phyloP scores from a whole-genome alignment of 2,797 vertebrate genomes.

The Sebastolobus altivelis region DNA sequence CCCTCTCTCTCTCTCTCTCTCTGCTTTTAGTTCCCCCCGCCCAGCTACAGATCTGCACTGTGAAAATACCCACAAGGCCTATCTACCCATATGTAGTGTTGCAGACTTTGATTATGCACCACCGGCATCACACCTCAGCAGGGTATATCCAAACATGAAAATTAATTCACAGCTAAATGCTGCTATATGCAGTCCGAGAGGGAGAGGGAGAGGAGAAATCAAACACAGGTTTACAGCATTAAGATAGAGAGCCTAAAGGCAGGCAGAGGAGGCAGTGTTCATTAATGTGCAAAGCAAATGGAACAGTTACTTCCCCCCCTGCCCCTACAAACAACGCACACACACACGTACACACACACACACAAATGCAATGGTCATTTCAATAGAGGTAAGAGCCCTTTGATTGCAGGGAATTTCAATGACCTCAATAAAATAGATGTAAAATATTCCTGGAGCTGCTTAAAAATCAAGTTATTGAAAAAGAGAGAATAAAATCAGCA shows the following conservation, averaged over 20 bases:
- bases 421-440: constrained; percentile 61
- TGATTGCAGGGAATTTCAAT: constrained; percentile 62
- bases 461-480: constrained; percentile 71
- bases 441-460: constrained; percentile 70
- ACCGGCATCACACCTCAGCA: constrained; percentile 84
- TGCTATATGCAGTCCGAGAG: constrained; percentile 82
- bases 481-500: constrained; percentile 72
- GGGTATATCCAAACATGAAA: constrained; percentile 87
- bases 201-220: constrained; percentile 70
- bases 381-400: constrained; percentile 31
- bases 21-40: constrained; percentile 46
- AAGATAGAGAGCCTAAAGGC: constrained; percentile 77
- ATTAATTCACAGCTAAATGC: constrained; percentile 87
- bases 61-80: constrained; percentile 83
- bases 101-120: constrained; percentile 83
- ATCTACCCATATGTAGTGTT: constrained; percentile 80
- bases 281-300: constrained; percentile 80
- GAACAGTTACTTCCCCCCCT: constrained; percentile 48
- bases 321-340: constrained; percentile 25
- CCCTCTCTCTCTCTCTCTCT: constrained; percentile 15
- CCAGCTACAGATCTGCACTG: constrained; percentile 62
- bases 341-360: background rate
- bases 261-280: constrained; percentile 67
- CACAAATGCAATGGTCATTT: constrained; percentile 39
- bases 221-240: constrained; percentile 79